Percentiles rank a stretch among this genome's conserved stretches.
phyloP scores from a whole-genome alignment of 1,140 invertebrate species.

The Ridgeia piscesae region DNA sequence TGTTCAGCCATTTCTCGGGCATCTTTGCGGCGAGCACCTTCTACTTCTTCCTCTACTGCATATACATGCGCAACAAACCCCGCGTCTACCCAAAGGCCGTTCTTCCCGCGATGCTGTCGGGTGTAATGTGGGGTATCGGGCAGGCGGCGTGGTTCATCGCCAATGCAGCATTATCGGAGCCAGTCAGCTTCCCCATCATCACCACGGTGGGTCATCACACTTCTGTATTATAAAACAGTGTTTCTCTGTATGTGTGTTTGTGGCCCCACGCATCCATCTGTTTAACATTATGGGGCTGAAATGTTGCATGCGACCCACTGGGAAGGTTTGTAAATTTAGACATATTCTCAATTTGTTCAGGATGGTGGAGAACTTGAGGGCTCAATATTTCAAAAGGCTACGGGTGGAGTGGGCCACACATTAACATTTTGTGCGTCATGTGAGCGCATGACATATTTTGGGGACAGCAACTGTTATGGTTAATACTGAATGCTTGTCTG shows the following conservation, averaged over 20 bases:
- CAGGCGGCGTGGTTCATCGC: conserved; percentile 58
- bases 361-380: too few relatives aligned
- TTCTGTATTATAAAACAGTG: too few relatives aligned
- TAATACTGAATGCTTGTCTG: not conserved
- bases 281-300: too few relatives aligned
- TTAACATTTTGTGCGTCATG: too few relatives aligned
- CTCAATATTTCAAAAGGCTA: too few relatives aligned
- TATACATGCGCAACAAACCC: conserved; percentile 52
- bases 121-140: conserved; percentile 59
- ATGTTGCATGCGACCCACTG: too few relatives aligned
- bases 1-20: conserved; percentile 59
- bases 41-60: conserved; percentile 56
- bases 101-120: conserved; percentile 56
- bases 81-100: conserved; percentile 54
- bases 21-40: conserved; percentile 55
- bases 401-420: too few relatives aligned
- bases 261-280: too few relatives aligned
- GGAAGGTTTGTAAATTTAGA: too few relatives aligned
- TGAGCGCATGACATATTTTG: too few relatives aligned
- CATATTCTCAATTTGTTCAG: too few relatives aligned
- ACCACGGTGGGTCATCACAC: conserved; percentile 35
- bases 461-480: not conserved
- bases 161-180: conserved; percentile 55
- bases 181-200: conserved; percentile 59
- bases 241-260: too few relatives aligned